Evolutionary conservation across 2,888 invertebrate genomes (phyloP), one percentile per base, ranked within the genome.

Genomic region (Scaeva pyrastri): DNA sequence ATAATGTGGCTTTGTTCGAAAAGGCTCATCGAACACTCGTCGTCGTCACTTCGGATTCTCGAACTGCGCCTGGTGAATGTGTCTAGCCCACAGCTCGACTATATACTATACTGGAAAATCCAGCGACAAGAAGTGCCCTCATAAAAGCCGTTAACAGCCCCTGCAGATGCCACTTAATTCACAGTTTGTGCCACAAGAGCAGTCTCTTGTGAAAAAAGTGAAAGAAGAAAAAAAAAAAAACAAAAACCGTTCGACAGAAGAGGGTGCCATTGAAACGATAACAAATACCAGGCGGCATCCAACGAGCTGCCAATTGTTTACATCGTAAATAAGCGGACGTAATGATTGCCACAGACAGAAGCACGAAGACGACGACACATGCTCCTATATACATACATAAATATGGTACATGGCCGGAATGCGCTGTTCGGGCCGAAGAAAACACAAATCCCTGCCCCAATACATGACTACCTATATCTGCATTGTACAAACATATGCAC

Each of bases 111-210:
- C 31, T 39, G 68, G 48, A 68, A n/a, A 50, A 68, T 60, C 45
- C 68, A 60, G 73, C 77, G 81, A 85, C 85, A 77, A 76, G 80
- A 85, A 85, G 85, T 81, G 48, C 85, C 55, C 68, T 73, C 75
- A 56, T 80, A 70, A 85, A 76, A 56, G 66, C 55, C 81, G 76
- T 85, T 85, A 85, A 80, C 85, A 81, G 72, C 80, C 72, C 73
- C 85, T 85, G 72, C 84, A 85, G 84, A 77, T 85, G 80, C 76
- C 85, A 85, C 85, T 81, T 81, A 81, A 81, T 77, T 85, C 81
- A 68, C 80, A 80, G 85, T 85, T 85, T 81, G 80, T 52, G 50
- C 85, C 76, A 81, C 81, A 81, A 73, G 77, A 76, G 76, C 55
- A 70, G 68, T 66, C 71, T 66, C 48, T 71, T 21, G 48, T 19